Base-by-base conservation (phyloP, 2,888 invertebrate genomes). In the Cheilosia impressa region DNA sequence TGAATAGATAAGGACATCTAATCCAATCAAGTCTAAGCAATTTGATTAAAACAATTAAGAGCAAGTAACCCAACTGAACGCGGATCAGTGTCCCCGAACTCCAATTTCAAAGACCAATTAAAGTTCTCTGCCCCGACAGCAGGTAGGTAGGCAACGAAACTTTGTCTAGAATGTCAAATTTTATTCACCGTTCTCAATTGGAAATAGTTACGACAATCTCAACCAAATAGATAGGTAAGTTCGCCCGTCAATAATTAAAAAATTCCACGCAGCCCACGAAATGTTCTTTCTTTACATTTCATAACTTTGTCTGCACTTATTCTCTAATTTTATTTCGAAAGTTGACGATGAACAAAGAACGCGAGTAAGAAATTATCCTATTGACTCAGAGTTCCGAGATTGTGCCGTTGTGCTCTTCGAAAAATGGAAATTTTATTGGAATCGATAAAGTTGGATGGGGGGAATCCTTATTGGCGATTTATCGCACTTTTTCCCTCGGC, bases 361-460 rank as follows among this genome's bases (percentile, higher is more conserved):
- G n/a, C n/a, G n/a, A 53, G 58, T 34, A 72, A 66, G 77, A 68
- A 68, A 58, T 72, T 66, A 60, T 55, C 53, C 65, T 24, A 47
- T 47, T 19, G 52, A 53, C 62, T 15, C 7, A 6, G 7, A 27
- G 27, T 27, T 31, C 31, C 9, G 4, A 24, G 38, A 50, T 41
- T 45, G 41, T 38, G 17, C 27, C 19, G 31, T n/a, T 52, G 17
- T 24, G 2, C 13, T 13, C 43, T 24, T 68, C 62, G 15, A n/a
- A 50, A 80, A 75, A 80, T 75, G 65, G 47, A 80, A 62, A 68
- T 80, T 80, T 80, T 80, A 80, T 80, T 80, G 80, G 55, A 75
- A 75, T 80, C 80, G 73, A 80, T 80, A 80, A 80, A 75, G 80
- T 80, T 80, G n/a, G 9, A 31, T 31, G 31, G 2, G 31, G 68